phyloP scores from a whole-genome alignment of 1,140 invertebrate genomes.

The Cotesia glomerata region DNA sequence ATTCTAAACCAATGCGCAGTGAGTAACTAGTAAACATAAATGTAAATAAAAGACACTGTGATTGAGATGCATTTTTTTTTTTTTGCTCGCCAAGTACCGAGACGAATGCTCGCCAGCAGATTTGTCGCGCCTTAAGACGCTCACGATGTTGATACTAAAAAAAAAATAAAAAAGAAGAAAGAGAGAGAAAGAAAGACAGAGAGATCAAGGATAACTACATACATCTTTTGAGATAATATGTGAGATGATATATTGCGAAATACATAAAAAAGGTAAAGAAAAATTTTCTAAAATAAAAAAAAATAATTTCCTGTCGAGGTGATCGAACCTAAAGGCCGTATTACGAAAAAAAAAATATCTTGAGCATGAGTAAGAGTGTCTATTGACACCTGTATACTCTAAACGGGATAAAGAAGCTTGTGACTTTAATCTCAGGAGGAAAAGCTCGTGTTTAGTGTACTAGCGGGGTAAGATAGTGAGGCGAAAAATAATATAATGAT shows the following conservation, averaged over 20 bases:
- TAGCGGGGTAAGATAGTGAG: background rate
- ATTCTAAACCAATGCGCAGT: too few species aligned
- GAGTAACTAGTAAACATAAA: background rate
- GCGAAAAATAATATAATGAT: background rate
- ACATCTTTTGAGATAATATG: background rate
- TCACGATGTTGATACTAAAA: background rate
- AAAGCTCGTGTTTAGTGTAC: too few species aligned
- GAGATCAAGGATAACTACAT: background rate
- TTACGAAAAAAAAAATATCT: background rate
- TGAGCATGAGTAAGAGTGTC: background rate
- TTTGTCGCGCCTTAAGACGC: slow-evolving; percentile 26
- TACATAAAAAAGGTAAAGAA: background rate
- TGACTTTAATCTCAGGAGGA: too few species aligned
- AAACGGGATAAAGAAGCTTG: too few species aligned
- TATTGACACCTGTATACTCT: too few species aligned
- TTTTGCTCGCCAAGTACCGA: slow-evolving; percentile 19
- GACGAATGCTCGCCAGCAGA: slow-evolving; percentile 16
- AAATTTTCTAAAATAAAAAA: background rate
- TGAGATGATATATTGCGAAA: background rate
- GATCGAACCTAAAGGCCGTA: background rate
- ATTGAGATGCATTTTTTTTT: slow-evolving; percentile 26
- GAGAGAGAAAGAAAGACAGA: background rate
- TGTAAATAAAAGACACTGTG: background rate
- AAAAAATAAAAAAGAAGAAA: background rate
- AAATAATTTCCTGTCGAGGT: background rate